Evolutionary conservation across 2,888 invertebrate species (phyloP).

Genomic region (Macaria notata): DNA sequence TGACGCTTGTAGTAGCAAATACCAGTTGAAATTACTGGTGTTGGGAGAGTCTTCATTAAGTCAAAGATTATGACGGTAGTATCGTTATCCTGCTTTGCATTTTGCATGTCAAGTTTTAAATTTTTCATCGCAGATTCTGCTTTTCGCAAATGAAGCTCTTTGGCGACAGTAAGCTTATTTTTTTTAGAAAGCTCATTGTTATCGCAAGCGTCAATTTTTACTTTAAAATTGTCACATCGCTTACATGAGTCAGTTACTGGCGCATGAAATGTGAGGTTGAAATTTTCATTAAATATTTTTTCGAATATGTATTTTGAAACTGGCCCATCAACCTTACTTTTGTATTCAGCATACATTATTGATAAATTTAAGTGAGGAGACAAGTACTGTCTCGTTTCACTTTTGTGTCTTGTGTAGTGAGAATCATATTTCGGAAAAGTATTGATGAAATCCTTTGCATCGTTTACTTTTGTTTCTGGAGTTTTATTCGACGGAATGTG

Average conservation of each 20-base stretch:
- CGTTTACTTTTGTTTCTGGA: slow-evolving; percentile 3
- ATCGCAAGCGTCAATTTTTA: slow-evolving; percentile 11
- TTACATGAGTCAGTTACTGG: slow-evolving; percentile 11
- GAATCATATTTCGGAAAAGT: slow-evolving; percentile 29
- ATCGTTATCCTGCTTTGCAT: slow-evolving; percentile 20
- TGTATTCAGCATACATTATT: slow-evolving; percentile 22
- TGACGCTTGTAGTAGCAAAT: slow-evolving; percentile 32
- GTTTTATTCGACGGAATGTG: slow-evolving; percentile 27
- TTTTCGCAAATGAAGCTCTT: slow-evolving; percentile 9
- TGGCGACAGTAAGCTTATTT: slow-evolving; percentile 1
- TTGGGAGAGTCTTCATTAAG: slow-evolving; percentile 30
- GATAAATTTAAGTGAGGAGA: slow-evolving; percentile 16
- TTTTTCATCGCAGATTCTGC: slow-evolving; percentile 22
- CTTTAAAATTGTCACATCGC: slow-evolving; percentile 11
- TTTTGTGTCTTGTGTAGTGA: slow-evolving; percentile 27
- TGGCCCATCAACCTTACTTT: slow-evolving; percentile 14
- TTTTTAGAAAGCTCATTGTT: slow-evolving; percentile 9
- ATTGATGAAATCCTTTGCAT: slow-evolving; percentile 29
- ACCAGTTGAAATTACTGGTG: slow-evolving; percentile 30
- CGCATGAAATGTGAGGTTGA: slow-evolving; percentile 10
- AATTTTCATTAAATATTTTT: slow-evolving; percentile 21
- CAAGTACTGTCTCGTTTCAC: slow-evolving; percentile 17
- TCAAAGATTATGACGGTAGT: slow-evolving; percentile 31
- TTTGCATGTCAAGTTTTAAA: slow-evolving; percentile 23
- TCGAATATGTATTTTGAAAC: slow-evolving; percentile 18